Evolutionary conservation across 1,140 invertebrate species (phyloP), one percentile per base, ranked within the genome.

Genomic region (Bombyx mandarina): DNA sequence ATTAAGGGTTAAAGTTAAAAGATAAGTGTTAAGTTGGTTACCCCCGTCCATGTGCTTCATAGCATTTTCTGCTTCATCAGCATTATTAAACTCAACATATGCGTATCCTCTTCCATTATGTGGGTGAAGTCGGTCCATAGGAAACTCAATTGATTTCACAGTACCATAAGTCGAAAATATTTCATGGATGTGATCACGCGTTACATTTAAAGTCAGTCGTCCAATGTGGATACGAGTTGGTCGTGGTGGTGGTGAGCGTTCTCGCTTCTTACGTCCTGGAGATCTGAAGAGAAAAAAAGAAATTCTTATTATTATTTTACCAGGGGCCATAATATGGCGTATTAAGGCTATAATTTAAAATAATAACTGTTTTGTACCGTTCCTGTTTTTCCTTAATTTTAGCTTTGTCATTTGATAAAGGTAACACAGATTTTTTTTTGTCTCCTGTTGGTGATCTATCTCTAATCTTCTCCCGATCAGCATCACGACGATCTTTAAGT

Each of bases 21-120:
- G 26, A 55, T 49, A 56, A 50, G 55, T 26, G 4, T 45, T 58
- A 54, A 8, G 47, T 48, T 45, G 7, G 12, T 57, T 89, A 92
- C 95, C 98, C 82, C 98, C 98, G 89, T 99, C 97, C 98, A 99
- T 99, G 72, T 99, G 96, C 86, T 99, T 99, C 92, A 99, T 97
- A 0, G 98, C 98, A 89, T 98, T 98, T 86, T 99, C 97, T 44
- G 98, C 98, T 86, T 99, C 97, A 72, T 99, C 97, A 1, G 96
- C 88, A 59, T 93, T 98, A 65, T 93, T 93, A 88, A 95, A 99
- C 73, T 99, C 98, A 7, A 99, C 94, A 82, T 99, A 99, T 7
- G 96, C 97, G 89, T 96, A 97, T 10, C 97, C 97, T 42, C 94
- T 90, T 26, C 95, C 94, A 64, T 97, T 90, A 76, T 95, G 93